Evolutionary conservation across 1,140 invertebrate species (phyloP).

Genomic region (Dendroctonus valens): DNA sequence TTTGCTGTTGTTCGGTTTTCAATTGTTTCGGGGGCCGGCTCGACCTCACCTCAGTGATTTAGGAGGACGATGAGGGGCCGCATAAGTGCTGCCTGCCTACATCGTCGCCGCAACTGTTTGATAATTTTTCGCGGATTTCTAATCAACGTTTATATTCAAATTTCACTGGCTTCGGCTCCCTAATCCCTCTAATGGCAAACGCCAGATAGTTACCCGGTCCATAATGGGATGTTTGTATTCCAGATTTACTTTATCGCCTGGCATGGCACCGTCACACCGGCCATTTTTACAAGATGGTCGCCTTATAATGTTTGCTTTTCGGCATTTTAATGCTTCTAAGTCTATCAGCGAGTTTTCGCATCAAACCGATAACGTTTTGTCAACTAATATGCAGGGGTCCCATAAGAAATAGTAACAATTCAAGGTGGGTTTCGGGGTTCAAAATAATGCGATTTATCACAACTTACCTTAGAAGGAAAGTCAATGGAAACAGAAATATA

Average conservation of each 20-base stretch:
- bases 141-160: too few relatives aligned
- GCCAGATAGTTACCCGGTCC: not conserved
- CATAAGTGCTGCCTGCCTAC: too few relatives aligned
- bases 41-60: slow-evolving; percentile 12
- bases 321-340: slow-evolving; percentile 21
- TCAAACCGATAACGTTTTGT: not conserved
- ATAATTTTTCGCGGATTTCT: too few relatives aligned
- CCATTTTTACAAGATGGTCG: slow-evolving; percentile 33
- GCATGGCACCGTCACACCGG: slow-evolving; percentile 12
- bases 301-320: slow-evolving; percentile 26
- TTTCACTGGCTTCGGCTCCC: too few relatives aligned
- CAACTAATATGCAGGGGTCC: too few relatives aligned
- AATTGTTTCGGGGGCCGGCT: slow-evolving; percentile 17
- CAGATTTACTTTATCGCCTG: slow-evolving; percentile 28
- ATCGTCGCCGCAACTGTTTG: too few relatives aligned
- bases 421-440: not conserved
- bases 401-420: too few relatives aligned
- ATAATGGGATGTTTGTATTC: slow-evolving; percentile 20
- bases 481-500: too few relatives aligned
- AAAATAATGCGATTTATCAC: not conserved
- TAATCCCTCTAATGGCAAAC: too few relatives aligned
- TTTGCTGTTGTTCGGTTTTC: slow-evolving; percentile 31
- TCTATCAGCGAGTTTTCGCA: slow-evolving; percentile 20
- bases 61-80: not conserved
- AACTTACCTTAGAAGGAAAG: too few relatives aligned